Percentiles rank a stretch among this genome's conserved stretches.
phyloP scores from a whole-genome alignment of 2,888 invertebrate genomes.

The Linnaemya vulpina region DNA sequence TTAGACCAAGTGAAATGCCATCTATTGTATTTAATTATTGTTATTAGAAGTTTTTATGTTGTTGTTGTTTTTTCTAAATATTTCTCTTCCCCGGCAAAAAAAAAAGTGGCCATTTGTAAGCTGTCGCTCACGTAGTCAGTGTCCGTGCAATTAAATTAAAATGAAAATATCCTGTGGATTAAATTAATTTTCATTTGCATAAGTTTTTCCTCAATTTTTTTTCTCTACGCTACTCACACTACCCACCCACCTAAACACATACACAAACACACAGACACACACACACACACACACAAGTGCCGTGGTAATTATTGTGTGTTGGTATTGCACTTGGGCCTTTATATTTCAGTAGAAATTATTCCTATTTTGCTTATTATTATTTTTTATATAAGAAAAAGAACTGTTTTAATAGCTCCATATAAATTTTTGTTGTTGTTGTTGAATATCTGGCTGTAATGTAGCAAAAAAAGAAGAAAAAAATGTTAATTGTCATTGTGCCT shows the following conservation, averaged over 20 bases:
- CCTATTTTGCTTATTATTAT: slow-evolving; percentile 69
- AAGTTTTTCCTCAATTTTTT: slow-evolving; percentile 76
- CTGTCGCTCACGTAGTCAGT: slow-evolving; percentile 81
- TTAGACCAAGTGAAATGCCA: neutral
- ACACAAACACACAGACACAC: slow-evolving; percentile 20
- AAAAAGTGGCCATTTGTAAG: slow-evolving; percentile 74
- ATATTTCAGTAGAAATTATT: slow-evolving; percentile 62
- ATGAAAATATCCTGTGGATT: slow-evolving; percentile 83
- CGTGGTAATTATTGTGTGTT: slow-evolving; percentile 22
- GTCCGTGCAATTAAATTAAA: slow-evolving; percentile 83
- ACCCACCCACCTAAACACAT: neutral
- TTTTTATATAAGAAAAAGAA: slow-evolving; percentile 55
- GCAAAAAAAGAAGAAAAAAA: too few species aligned
- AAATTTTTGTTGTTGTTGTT: slow-evolving; percentile 13
- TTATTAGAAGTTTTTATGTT: slow-evolving; percentile 32
- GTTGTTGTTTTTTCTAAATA: slow-evolving; percentile 12
- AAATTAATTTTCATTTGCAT: slow-evolving; percentile 83
- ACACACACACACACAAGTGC: neutral
- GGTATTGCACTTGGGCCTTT: slow-evolving; percentile 7
- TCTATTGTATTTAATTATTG: slow-evolving; percentile 43
- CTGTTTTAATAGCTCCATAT: slow-evolving; percentile 62
- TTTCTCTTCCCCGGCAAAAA: slow-evolving; percentile 25
- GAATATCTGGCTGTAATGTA: slow-evolving; percentile 45
- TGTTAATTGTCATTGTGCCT: slow-evolving; percentile 72
- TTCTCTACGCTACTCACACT: slow-evolving; percentile 45